Evolutionary conservation across 2,113 vertebrate species (phyloP).

Genomic region (Steatornis caripensis): DNA sequence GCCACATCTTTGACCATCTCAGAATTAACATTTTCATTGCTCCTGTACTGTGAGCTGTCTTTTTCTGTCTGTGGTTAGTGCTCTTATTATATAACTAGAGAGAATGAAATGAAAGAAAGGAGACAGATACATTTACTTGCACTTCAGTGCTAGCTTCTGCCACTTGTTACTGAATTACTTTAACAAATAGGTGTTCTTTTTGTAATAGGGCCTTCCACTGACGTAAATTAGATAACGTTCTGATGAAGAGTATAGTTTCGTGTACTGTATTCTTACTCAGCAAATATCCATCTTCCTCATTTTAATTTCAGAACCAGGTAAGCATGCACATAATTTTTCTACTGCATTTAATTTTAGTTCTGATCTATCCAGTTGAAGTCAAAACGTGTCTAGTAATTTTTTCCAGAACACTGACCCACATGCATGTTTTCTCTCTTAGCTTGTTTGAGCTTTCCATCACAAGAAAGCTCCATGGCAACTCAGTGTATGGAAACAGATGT

Average conservation of each 20-base stretch:
- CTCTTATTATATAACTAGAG: neutral
- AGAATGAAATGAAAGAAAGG: neutral
- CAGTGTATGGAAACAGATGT: constrained; percentile 11
- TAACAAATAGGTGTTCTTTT: neutral
- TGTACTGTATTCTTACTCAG: neutral
- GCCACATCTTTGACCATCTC: neutral
- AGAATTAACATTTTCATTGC: neutral
- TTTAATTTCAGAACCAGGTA: neutral
- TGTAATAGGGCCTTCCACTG: neutral
- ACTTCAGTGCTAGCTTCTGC: neutral
- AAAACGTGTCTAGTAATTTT: neutral
- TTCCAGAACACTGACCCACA: neutral
- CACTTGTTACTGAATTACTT: neutral
- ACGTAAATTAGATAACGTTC: neutral
- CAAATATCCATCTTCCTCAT: neutral
- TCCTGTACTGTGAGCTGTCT: neutral
- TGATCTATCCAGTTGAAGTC: neutral
- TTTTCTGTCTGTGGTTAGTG: neutral
- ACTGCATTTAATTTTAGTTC: neutral
- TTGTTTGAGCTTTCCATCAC: neutral
- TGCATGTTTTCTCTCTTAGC: neutral
- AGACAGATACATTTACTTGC: too few species aligned
- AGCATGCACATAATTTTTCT: neutral
- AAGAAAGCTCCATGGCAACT: neutral
- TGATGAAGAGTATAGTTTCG: neutral